Percentiles rank a stretch among this genome's conserved stretches.
Conservation (phyloP, 2,888 invertebrate genomes). For the Lepidonotus clava region DNA sequence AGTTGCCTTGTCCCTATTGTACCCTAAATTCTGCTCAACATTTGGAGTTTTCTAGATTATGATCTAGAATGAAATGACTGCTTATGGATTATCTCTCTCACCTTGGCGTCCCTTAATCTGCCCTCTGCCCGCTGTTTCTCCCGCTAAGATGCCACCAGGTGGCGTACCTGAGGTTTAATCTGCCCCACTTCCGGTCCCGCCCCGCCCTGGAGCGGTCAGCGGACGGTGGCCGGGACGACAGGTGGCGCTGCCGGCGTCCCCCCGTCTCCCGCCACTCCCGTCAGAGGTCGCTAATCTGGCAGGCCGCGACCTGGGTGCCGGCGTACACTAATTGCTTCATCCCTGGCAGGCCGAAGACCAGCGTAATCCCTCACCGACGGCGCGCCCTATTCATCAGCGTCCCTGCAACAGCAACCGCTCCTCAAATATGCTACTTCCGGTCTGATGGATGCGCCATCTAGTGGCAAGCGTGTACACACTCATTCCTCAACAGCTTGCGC, state of each 20-base stretch:
- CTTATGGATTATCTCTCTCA: too few relatives aligned
- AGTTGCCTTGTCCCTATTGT: too few relatives aligned
- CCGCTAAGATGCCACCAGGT: neutral
- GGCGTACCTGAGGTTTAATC: neutral
- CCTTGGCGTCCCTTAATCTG: too few relatives aligned
- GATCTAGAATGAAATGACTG: too few relatives aligned
- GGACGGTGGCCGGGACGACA: slow-evolving; percentile 2
- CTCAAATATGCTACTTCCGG: slow-evolving; percentile 37
- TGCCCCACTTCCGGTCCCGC: neutral
- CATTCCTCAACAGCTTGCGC: neutral
- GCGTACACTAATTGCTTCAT: slow-evolving; percentile 41
- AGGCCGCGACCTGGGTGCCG: slow-evolving; percentile 16
- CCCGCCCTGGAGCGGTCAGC: neutral
- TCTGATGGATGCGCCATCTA: slow-evolving; percentile 34
- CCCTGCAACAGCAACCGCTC: neutral
- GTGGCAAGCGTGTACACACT: neutral
- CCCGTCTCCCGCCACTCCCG: neutral
- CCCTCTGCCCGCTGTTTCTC: neutral
- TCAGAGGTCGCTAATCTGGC: slow-evolving; percentile 36
- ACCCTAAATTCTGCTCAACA: too few relatives aligned
- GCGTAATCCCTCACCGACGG: neutral
- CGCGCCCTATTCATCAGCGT: slow-evolving; percentile 1
- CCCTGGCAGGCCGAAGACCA: neutral
- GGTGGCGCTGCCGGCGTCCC: slow-evolving; percentile 18
- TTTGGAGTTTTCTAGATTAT: too few relatives aligned